Evolutionary conservation across 2,113 vertebrate species (phyloP).

Genomic region (Colistium nudipinnis): DNA sequence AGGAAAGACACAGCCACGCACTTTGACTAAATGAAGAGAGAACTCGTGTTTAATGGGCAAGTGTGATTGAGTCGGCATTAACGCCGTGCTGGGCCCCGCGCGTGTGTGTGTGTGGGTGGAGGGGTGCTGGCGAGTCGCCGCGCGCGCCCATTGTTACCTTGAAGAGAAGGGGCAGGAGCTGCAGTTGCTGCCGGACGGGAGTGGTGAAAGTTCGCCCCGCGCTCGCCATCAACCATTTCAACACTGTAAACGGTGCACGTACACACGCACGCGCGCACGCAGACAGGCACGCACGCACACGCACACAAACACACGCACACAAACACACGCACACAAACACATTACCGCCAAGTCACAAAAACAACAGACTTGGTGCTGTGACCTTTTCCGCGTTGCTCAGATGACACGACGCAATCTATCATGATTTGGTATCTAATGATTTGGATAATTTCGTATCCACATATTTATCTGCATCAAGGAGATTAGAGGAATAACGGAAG

Average conservation of each 20-base stretch:
- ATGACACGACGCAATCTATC: slow-evolving; percentile 61
- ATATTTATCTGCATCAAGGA: slow-evolving; percentile 64
- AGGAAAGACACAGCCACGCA: slow-evolving; percentile 65
- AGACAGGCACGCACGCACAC: background rate
- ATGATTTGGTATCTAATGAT: slow-evolving; percentile 63
- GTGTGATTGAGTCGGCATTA: slow-evolving; percentile 80
- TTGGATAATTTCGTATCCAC: slow-evolving; percentile 60
- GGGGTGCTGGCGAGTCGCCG: slow-evolving; percentile 14
- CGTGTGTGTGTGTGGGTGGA: slow-evolving; percentile 29
- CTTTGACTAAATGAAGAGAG: slow-evolving; percentile 81
- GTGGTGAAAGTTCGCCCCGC: slow-evolving; percentile 94
- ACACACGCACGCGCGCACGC: slow-evolving; percentile 9
- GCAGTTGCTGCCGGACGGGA: slow-evolving; percentile 92
- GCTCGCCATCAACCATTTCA: slow-evolving; percentile 98
- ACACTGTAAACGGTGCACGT: slow-evolving; percentile 78
- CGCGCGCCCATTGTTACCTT: slow-evolving; percentile 83
- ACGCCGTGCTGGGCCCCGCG: slow-evolving; percentile 63
- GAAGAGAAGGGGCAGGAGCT: slow-evolving; percentile 95
- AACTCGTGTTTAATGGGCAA: slow-evolving; percentile 80
- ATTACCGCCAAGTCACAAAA: slow-evolving; percentile 46
- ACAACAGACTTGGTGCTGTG: slow-evolving; percentile 45
- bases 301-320: background rate
- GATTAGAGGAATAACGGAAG: slow-evolving; percentile 24
- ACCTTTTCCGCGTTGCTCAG: slow-evolving; percentile 49
- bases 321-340: slow-evolving; percentile 5